Evolutionary conservation across 1,140 invertebrate species (phyloP).

Genomic region (Brachionus manjavacas): DNA sequence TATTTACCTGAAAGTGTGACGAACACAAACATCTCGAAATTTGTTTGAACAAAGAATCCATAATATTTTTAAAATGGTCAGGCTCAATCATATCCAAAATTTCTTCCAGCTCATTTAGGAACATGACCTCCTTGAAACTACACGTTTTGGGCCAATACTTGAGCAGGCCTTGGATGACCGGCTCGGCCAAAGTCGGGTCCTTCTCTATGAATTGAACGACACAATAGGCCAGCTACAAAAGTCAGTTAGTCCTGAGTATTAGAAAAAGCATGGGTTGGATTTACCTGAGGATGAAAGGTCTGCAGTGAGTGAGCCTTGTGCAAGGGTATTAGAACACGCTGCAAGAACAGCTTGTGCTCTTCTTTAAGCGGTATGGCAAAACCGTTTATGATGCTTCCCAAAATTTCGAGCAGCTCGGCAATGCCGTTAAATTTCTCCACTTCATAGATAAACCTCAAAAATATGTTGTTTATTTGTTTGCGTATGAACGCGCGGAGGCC

Average conservation of each 20-base stretch:
- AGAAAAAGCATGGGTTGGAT: no score
- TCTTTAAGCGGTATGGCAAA: constrained; percentile 74
- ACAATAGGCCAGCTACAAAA: constrained; percentile 73
- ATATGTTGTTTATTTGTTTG: constrained; percentile 60
- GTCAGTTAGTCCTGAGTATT: no score
- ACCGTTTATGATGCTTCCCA: constrained; percentile 95
- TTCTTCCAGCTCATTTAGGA: constrained; percentile 61
- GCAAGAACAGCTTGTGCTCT: constrained; percentile 60
- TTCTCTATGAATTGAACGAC: constrained; percentile 95
- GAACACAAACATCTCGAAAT: constrained; percentile 61
- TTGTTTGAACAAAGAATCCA: constrained; percentile 60
- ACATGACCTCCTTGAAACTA: constrained; percentile 62
- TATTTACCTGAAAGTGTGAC: constrained; percentile 60
- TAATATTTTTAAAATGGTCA: constrained; percentile 61
- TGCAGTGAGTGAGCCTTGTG: constrained; percentile 92
- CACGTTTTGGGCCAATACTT: constrained; percentile 62
- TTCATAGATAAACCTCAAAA: constrained; percentile 86
- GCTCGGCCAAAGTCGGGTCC: constrained; percentile 74
- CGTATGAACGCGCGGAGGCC: constrained; percentile 57
- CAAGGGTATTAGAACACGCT: constrained; percentile 83
- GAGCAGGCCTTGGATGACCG: constrained; percentile 58
- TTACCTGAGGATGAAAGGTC: constrained; percentile 78
- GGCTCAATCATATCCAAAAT: constrained; percentile 62
- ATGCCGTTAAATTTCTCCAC: constrained; percentile 98
- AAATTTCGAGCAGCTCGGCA: constrained; percentile 92